Base-by-base conservation (phyloP, 2,797 vertebrate species). In the Poecilia wingei region DNA sequence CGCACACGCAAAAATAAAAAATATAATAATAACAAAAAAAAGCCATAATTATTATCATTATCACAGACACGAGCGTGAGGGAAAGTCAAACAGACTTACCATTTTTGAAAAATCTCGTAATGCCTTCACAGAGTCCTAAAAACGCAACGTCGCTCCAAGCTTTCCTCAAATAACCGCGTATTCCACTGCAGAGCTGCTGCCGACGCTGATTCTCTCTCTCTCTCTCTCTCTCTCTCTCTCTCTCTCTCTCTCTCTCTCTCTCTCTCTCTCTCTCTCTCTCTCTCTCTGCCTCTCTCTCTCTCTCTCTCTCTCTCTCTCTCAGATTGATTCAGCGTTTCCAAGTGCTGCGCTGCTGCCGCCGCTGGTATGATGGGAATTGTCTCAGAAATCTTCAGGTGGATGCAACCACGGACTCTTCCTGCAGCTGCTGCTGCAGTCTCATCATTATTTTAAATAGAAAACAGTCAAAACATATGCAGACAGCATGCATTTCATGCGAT, bases 161-260 rank as follows among this genome's bases (percentile, higher is more conserved):
- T 84, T 92, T 86, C 82, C 79, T 79, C 83, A 77, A 86, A 90
- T 82, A 84, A 74, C 71, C 83, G 86, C 87, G 82, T 94, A 92
- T 95, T 91, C 92, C 92, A 93, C 93, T 94, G 94, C 94, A 92
- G 93, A 94, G 91, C 92, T 86, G 85, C 93, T 86, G 90, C 91
- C 86, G 93, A 92, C 89, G 89, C 85, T 77, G 83, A 2, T 2
- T 2, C 3, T 61, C 28, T 61, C 28, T 33, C 57, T 33, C n/a
- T 5, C 55, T 57, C 2, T 2, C 3, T 61, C 28, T 61, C 28
- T 33, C 57, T 33, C n/a, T 5, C 55, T 57, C 25, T n/a, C 9
- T n/a, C 3, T 4, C 25, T n/a, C 25, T 4, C 25, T 74, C 76
- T 33, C 82, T 81, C 45, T 77, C 66, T 45, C 77, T 79, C 81